phyloP scores from a whole-genome alignment of 2,888 invertebrate genomes.

The Melikaiella ostensackeni region DNA sequence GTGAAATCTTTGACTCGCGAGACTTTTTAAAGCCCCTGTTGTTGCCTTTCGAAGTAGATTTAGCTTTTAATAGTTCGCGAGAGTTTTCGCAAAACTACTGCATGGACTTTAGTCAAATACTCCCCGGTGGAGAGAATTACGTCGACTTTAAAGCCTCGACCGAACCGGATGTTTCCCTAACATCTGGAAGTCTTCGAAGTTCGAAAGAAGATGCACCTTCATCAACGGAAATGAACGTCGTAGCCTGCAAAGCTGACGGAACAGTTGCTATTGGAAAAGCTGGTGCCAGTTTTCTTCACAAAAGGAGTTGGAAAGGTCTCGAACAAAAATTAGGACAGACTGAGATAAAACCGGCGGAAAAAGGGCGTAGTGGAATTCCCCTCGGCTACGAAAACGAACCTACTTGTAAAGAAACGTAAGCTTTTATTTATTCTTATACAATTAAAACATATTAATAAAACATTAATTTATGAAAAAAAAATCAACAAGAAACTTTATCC shows the following conservation, averaged over 20 bases:
- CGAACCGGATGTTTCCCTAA: slow-evolving; percentile 84
- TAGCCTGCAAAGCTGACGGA: slow-evolving; percentile 66
- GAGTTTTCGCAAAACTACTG: slow-evolving; percentile 81
- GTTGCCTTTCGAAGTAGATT: slow-evolving; percentile 94
- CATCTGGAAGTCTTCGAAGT: slow-evolving; percentile 85
- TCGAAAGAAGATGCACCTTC: slow-evolving; percentile 64
- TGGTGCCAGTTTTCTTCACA: slow-evolving; percentile 82
- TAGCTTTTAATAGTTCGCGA: slow-evolving; percentile 84
- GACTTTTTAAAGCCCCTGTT: slow-evolving; percentile 95
- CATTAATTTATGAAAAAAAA: slow-evolving; percentile 22
- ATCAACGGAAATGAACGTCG: slow-evolving; percentile 69
- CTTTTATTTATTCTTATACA: slow-evolving; percentile 33
- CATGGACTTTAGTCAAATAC: slow-evolving; percentile 86
- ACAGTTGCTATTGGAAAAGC: slow-evolving; percentile 78
- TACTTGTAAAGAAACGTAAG: slow-evolving; percentile 28
- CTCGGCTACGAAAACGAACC: slow-evolving; percentile 82
- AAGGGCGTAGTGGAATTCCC: slow-evolving; percentile 89
- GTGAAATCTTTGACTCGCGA: slow-evolving; percentile 88
- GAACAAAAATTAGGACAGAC: slow-evolving; percentile 89
- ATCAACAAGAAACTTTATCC: slow-evolving; percentile 32
- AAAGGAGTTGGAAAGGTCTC: slow-evolving; percentile 91
- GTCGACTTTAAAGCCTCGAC: slow-evolving; percentile 72
- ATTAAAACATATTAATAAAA: slow-evolving; percentile 34
- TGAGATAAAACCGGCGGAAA: slow-evolving; percentile 82
- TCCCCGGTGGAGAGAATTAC: slow-evolving; percentile 82